A percentile compares a stretch with the other conserved stretches of the same genome.
Conservation (phyloP, 2,888 invertebrate species). For the Rhimphoctona megacephalus region DNA sequence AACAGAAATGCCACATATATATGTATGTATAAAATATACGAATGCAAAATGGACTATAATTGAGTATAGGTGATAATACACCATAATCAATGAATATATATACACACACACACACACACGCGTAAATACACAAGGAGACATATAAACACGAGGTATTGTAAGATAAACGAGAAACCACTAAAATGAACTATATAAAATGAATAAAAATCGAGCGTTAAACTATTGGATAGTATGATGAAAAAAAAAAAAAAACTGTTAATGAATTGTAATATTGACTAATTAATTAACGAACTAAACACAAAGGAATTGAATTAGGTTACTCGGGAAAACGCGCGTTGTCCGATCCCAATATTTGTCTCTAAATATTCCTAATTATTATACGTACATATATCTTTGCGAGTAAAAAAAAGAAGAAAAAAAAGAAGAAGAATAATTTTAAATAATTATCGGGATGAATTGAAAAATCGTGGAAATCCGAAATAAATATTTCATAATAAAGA, state of each 20-base stretch:
- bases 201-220: constrained; percentile 75
- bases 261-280: constrained; percentile 82
- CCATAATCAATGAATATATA: constrained; percentile 64
- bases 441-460: constrained; percentile 38
- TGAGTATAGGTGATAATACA: constrained; percentile 67
- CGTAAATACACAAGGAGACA: background rate
- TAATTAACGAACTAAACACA: constrained; percentile 82
- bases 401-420: constrained; percentile 14
- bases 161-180: constrained; percentile 74
- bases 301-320: constrained; percentile 85
- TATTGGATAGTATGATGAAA: constrained; percentile 77
- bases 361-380: constrained; percentile 76
- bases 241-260: constrained; percentile 77
- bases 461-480: constrained; percentile 30
- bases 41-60: constrained; percentile 74
- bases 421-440: background rate
- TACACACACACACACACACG: too few species aligned
- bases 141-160: constrained; percentile 74
- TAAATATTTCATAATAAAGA: constrained; percentile 48
- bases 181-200: constrained; percentile 73
- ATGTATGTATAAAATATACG: constrained; percentile 74
- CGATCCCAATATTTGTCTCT: constrained; percentile 78
- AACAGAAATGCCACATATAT: constrained; percentile 64
- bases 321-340: constrained; percentile 80
- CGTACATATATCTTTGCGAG: constrained; percentile 49